Evolutionary conservation across 2,888 invertebrate species (phyloP), one percentile per base, ranked within the genome.

Genomic region (Sarcophaga caerulescens): DNA sequence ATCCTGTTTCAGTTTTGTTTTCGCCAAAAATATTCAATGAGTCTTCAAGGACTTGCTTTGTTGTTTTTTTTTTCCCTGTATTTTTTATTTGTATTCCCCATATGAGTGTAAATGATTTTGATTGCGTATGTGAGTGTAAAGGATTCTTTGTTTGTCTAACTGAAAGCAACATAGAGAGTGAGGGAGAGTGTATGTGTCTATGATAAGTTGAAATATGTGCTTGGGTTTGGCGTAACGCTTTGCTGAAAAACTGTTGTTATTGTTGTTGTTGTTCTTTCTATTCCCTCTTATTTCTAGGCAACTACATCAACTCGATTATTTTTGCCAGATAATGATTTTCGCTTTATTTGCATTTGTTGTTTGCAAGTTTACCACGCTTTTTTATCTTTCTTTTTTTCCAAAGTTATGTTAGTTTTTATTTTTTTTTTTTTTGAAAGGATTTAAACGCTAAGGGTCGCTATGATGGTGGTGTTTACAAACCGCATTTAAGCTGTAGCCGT

Each of bases 311-410:
- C 76, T 71, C 63, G 82, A 80, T 85, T 83, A 69, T 73, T 76
- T 82, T 79, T 68, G 62, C 8, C 11, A 87, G 81, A 85, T 87
- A 85, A 87, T 85, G 85, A 87, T 81, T 85, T 85, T 85, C 83
- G 70, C 79, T 85, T 78, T 84, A 84, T 84, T 84, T 85, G 84
- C 85, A 85, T 85, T 85, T 68, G 66, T 63, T 68, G 77, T 73
- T 78, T 66, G 12, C 1, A 52, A 82, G 57, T 57, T n/a, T n/a
- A 14, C n/a, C 57, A n/a, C 57, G 57, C n/a, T 52, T 65, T 17
- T 14, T 21, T 35, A 14, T 12, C 0, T 17, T 59, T 66, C n/a
- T 66, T 66, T 65, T 21, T 68, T 52, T 45, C 21, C 65, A 60
- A 62, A 68, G 21, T 68, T 68, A 74, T 52, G 35, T 35, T 35